These are phyloP conservation scores for Oreochromis aureus DNA, from an alignment of 2,113 vertebrate genomes.

Conservation along the genomic window DNA sequence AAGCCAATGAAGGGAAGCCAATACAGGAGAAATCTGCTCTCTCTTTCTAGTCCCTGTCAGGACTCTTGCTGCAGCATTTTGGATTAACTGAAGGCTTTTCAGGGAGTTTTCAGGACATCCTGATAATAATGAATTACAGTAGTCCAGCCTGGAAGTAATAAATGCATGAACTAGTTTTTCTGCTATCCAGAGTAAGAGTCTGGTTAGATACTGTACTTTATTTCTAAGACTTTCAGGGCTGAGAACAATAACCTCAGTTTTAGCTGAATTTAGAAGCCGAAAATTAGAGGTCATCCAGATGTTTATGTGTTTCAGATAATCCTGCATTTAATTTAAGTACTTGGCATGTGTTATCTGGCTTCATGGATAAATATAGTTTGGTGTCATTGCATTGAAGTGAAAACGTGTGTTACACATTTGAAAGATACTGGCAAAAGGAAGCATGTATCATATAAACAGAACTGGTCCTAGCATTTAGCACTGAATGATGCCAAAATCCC, in stretches of 20 bases:
- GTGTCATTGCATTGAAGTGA: not conserved
- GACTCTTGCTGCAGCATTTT: too few relatives aligned
- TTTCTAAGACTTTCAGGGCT: rapidly evolving
- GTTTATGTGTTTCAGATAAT: not conserved
- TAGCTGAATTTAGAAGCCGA: rapidly evolving
- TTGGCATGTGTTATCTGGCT: not conserved
- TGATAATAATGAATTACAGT: too few relatives aligned
- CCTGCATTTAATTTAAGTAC: rapidly evolving
- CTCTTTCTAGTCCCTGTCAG: too few relatives aligned
- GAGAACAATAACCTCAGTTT: not conserved
- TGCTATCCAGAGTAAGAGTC: not conserved
- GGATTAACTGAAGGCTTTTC: too few relatives aligned
- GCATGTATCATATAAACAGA: not conserved
- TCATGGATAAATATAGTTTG: not conserved
- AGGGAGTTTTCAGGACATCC: too few relatives aligned
- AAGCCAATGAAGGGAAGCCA: too few relatives aligned
- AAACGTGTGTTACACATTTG: not conserved
- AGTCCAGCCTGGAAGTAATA: too few relatives aligned
- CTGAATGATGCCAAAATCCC: not conserved
- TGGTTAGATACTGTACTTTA: rapidly evolving
- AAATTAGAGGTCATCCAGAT: rapidly evolving
- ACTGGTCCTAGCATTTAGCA: not conserved
- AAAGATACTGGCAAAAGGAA: not conserved
- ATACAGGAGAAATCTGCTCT: too few relatives aligned
- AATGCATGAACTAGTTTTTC: too few relatives aligned